A percentile compares a stretch with the other conserved stretches of the same genome.
Evolutionary conservation across 2,888 invertebrate genomes (phyloP).

Genomic region (Poecilus cupreus): DNA sequence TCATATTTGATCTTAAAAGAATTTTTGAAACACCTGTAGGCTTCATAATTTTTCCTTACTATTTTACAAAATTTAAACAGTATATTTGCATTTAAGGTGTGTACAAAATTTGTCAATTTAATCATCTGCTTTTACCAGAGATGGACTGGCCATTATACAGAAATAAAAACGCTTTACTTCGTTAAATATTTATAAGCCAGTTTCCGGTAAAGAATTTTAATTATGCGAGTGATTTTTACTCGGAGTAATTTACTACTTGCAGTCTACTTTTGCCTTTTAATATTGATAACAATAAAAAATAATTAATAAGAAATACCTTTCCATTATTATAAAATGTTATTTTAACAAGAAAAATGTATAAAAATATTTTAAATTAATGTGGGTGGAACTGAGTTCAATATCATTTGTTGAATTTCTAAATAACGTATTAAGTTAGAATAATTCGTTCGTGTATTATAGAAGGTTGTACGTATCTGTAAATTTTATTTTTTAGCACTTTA

Average conservation of each 20-base stretch:
- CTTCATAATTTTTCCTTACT: slow-evolving; percentile 27
- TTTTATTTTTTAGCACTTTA: slow-evolving; percentile 21
- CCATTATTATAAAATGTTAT: too few species aligned
- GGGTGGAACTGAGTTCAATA: slow-evolving; percentile 23
- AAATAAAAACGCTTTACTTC: slow-evolving; percentile 1
- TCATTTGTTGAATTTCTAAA: not conserved
- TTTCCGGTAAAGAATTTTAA: slow-evolving; percentile 15
- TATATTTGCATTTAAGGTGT: not conserved
- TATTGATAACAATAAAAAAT: too few species aligned
- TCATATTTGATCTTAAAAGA: slow-evolving; percentile 56
- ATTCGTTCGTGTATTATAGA: too few species aligned
- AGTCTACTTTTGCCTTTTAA: too few species aligned
- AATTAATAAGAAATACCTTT: too few species aligned
- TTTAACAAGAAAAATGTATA: too few species aligned
- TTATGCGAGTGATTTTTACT: slow-evolving; percentile 25
- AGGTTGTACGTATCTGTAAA: not conserved
- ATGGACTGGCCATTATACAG: not conserved
- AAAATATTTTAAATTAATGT: not conserved
- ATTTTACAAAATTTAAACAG: not conserved
- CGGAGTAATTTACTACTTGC: not conserved
- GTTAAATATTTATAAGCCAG: slow-evolving; percentile 31
- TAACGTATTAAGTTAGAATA: too few species aligned
- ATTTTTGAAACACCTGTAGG: slow-evolving; percentile 58
- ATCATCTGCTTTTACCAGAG: not conserved
- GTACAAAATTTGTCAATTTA: not conserved